Percentiles rank a stretch among this genome's conserved stretches.
Conservation (phyloP, 2,113 vertebrate genomes). For the Campylomormyrus tamandua region DNA sequence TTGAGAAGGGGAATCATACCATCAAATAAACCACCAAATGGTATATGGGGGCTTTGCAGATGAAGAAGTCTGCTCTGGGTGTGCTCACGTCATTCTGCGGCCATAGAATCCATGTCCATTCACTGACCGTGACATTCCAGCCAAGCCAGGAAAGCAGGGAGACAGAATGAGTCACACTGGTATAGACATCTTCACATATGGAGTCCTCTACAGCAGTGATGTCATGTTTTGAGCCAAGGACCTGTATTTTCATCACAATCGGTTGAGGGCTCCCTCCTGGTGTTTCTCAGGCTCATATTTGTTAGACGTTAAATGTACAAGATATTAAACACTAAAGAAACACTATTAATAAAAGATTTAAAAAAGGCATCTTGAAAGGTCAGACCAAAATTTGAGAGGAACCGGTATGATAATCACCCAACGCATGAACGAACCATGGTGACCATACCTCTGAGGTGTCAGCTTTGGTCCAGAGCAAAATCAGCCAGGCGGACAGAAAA, state of each 20-base stretch:
- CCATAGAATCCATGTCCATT: neutral
- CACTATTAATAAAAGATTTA: neutral
- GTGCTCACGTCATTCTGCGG: neutral
- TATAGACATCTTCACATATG: neutral
- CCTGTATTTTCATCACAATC: neutral
- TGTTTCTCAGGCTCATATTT: neutral
- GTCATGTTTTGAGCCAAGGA: neutral
- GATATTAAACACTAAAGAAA: neutral
- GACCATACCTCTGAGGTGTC: neutral
- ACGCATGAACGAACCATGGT: neutral
- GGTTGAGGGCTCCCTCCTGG: neutral
- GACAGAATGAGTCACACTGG: neutral
- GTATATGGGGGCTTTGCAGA: neutral
- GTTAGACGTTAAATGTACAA: neutral
- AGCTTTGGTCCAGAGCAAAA: neutral
- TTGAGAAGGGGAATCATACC: neutral
- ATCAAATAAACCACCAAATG: neutral
- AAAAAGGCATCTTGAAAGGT: neutral
- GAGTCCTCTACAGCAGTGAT: neutral
- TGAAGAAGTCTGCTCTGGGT: neutral
- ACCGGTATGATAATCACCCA: neutral
- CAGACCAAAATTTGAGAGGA: neutral
- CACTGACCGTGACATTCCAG: neutral
- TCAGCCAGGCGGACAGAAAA: neutral
- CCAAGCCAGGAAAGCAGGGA: neutral